Evolutionary conservation across 2,888 invertebrate genomes (phyloP).

Genomic region (Shargacucullia verbasci): DNA sequence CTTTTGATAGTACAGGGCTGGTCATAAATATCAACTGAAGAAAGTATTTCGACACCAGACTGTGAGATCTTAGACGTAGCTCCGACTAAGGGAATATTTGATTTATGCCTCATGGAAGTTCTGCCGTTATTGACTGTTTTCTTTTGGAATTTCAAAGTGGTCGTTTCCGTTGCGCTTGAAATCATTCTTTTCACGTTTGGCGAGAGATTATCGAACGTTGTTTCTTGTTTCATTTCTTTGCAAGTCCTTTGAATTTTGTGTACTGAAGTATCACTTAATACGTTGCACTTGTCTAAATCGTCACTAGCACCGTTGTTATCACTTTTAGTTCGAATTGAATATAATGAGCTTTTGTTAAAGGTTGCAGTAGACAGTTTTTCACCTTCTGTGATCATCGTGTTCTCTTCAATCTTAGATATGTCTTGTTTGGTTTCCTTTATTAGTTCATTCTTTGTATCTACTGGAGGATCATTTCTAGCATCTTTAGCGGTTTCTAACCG

Average conservation of each 20-base stretch:
- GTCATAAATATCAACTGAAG: conserved; percentile 85
- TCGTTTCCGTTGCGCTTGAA: conserved; percentile 86
- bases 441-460: conserved; percentile 61
- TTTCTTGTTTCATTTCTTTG: conserved; percentile 74
- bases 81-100: conserved; percentile 85
- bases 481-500: conserved; percentile 83
- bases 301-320: conserved; percentile 78
- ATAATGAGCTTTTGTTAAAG: conserved; percentile 82
- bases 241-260: conserved; percentile 76
- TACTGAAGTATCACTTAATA: conserved; percentile 72
- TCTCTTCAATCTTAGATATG: conserved; percentile 54
- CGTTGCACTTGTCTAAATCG: conserved; percentile 69
- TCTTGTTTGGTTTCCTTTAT: conserved; percentile 63
- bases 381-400: conserved; percentile 77
- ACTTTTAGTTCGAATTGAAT: conserved; percentile 81
- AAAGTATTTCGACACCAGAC: conserved; percentile 82
- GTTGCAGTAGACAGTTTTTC: conserved; percentile 81
- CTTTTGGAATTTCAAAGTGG: conserved; percentile 82
- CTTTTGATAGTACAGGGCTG: conserved; percentile 73
- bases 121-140: conserved; percentile 73
- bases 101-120: conserved; percentile 77
- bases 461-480: conserved; percentile 85
- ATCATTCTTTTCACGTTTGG: conserved; percentile 90
- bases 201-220: conserved; percentile 88
- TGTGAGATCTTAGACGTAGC: conserved; percentile 87